Base-by-base conservation (phyloP, 2,888 invertebrate species). In the Gnatocerus cornutus region DNA sequence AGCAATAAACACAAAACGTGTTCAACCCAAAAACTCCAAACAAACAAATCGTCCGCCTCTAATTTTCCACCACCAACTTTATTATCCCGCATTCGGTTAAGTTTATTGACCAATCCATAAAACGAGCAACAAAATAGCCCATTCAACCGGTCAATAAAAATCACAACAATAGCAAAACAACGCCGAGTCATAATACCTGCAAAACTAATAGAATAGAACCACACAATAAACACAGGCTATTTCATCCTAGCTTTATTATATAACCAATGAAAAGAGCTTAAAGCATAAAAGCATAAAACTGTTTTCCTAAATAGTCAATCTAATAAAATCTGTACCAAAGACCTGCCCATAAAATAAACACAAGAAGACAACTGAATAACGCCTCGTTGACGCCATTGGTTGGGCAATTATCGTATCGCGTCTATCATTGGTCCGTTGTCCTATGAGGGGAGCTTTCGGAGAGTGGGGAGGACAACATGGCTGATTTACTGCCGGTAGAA, bases 341-440 rank as follows among this genome's bases (percentile, higher is more conserved):
- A 76, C 84, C 84, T 77, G 81, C 84, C 84, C 84, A 83, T 84
- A 83, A 83, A 84, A 84, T 83, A 82, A 83, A 81, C 79, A 81
- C 77, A 79, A 79, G 78, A 79, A 77, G 77, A 80, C 79, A 80
- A 74, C 74, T 70, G 72, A 78, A 76, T 76, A 73, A 79, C 83
- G 83, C 83, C 82, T 82, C 78, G 72, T 64, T 58, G 69, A 27
- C 12, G 52, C 73, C 69, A 84, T 84, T 85, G 84, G 84, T 69
- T 74, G 72, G 72, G 73, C 81, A 77, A 81, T 84, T 82, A 83
- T 74, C 59, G 63, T 53, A 59, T 58, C 53, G 61, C 62, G 41
- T 50, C 48, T 66, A 45, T 69, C 73, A 83, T 84, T 84, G 84
- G 84, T 68, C 66, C 68, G 16, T 45, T 14, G 43, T 39, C 52